Conservation (phyloP, 2,113 vertebrate species). For the Xiphias gladius region DNA sequence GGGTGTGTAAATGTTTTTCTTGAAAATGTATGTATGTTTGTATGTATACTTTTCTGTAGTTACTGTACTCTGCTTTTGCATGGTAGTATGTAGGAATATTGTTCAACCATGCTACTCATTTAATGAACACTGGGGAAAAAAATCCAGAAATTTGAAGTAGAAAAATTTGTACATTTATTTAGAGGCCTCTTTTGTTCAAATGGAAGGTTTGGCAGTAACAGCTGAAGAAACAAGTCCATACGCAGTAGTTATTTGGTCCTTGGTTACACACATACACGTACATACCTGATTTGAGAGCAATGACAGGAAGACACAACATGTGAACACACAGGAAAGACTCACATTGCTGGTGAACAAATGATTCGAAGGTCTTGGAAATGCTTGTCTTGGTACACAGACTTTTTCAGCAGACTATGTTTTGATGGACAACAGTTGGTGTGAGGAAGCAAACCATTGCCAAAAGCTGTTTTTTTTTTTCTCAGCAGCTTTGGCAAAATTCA, state of each 20-base stretch:
- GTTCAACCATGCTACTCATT: not conserved
- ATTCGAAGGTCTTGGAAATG: not conserved
- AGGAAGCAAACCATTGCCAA: not conserved
- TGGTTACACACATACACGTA: constrained; percentile 29
- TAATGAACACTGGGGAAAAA: not conserved
- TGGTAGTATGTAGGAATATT: not conserved
- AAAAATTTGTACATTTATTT: not conserved
- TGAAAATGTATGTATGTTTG: no score
- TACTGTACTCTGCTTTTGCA: not conserved
- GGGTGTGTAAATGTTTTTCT: no score
- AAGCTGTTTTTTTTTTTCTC: not conserved
- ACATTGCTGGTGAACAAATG: constrained; percentile 35
- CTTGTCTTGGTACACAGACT: not conserved
- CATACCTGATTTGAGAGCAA: constrained; percentile 9
- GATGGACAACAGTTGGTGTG: not conserved
- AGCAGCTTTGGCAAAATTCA: not conserved
- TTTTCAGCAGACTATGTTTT: not conserved
- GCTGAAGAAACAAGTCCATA: constrained; percentile 30
- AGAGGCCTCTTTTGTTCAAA: not conserved
- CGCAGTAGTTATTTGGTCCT: constrained; percentile 56
- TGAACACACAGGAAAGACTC: constrained; percentile 31
- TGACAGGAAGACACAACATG: not conserved
- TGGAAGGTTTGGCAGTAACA: constrained; percentile 64
- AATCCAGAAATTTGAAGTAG: not conserved
- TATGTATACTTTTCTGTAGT: no score